phyloP scores from a whole-genome alignment of 1,140 invertebrate species.

The Hermetia illucens region DNA sequence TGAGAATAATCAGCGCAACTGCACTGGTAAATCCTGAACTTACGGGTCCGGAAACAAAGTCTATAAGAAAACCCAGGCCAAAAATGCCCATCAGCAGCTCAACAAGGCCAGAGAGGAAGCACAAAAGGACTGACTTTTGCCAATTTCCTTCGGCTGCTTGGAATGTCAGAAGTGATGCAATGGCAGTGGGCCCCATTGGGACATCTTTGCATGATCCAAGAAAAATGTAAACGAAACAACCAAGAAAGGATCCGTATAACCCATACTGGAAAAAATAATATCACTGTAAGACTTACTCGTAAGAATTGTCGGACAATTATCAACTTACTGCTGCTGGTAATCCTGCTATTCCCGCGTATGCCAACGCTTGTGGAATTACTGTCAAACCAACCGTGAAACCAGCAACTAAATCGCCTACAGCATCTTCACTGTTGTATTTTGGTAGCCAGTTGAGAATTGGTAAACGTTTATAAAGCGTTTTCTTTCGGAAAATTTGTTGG shows the following conservation, averaged over 20 bases:
- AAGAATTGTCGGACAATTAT: no score
- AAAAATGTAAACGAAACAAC: constrained; percentile 80
- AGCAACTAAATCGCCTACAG: constrained; percentile 60
- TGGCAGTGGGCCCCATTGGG: constrained; percentile 79
- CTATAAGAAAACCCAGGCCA: constrained; percentile 79
- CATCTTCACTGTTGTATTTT: constrained; percentile 45
- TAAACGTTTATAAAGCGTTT: constrained; percentile 51
- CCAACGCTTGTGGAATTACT: constrained; percentile 65
- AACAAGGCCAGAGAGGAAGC: constrained; percentile 67
- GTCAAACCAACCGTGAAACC: constrained; percentile 79
- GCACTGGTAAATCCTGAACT: constrained; percentile 89
- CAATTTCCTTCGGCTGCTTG: constrained; percentile 56
- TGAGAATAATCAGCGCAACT: constrained; percentile 79
- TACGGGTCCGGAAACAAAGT: constrained; percentile 87
- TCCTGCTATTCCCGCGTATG: constrained; percentile 73
- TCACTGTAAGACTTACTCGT: no score
- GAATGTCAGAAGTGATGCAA: constrained; percentile 69
- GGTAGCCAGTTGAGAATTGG: constrained; percentile 63
- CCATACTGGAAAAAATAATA: constrained; percentile 47
- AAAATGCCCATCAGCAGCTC: constrained; percentile 76
- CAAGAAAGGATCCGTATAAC: constrained; percentile 82
- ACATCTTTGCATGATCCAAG: constrained; percentile 85
- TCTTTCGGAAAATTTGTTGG: constrained; percentile 35
- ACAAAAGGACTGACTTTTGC: constrained; percentile 65
- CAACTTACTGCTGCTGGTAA: constrained; percentile 44